phyloP scores from a whole-genome alignment of 2,797 vertebrate species.

The Chanos chanos region DNA sequence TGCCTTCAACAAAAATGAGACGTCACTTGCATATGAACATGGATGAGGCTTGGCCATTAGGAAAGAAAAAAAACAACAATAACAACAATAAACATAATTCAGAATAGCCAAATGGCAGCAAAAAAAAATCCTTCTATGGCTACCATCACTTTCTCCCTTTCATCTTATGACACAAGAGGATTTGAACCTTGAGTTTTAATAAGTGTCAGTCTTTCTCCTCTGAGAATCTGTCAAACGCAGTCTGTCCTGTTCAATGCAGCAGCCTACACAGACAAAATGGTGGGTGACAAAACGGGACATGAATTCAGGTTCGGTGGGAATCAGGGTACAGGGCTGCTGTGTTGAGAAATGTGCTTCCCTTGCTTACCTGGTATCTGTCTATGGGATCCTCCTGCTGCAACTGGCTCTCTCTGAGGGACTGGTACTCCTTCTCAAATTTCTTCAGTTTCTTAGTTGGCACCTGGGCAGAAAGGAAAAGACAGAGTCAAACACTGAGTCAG shows the following conservation, averaged over 20 bases:
- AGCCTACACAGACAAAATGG: conserved; percentile 49
- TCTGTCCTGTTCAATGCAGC: conserved; percentile 39
- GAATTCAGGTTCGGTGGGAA: conserved; percentile 30
- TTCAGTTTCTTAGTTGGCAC: conserved; percentile 97
- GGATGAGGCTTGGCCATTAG: too few species aligned
- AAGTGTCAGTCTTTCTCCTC: conserved; percentile 2
- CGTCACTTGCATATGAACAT: background rate
- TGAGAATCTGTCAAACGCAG: conserved; percentile 12
- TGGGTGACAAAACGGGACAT: conserved; percentile 37
- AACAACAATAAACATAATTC: background rate
- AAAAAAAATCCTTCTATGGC: too few species aligned
- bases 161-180: too few species aligned
- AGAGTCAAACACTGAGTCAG: background rate
- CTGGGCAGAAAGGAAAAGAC: conserved; percentile 55
- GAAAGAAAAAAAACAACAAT: background rate
- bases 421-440: conserved; percentile 99
- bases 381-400: conserved; percentile 97
- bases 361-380: conserved; percentile 89
- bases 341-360: background rate
- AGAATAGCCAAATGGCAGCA: too few species aligned
- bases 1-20: background rate
- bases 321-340: conserved; percentile 13
- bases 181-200: too few species aligned
- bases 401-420: conserved; percentile 89
- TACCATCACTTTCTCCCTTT: too few species aligned